These are phyloP conservation scores for Anas platyrhynchos DNA, from an alignment of 2,113 vertebrate genomes.

Conservation along the genomic window DNA sequence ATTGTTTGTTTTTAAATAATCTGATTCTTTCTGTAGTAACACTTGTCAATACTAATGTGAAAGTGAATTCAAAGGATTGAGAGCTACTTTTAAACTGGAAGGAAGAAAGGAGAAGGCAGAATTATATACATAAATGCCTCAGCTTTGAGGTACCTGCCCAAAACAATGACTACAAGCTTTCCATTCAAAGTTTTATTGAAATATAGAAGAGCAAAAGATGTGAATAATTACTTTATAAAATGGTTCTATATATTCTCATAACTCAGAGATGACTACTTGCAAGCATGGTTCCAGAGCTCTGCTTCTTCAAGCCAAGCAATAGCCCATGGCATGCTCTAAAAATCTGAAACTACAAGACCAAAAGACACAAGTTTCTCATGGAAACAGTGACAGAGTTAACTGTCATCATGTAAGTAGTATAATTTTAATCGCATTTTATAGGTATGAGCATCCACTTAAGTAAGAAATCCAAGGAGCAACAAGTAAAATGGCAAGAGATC, in stretches of 20 bases:
- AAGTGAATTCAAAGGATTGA: background rate
- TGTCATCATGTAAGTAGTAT: conserved; percentile 13
- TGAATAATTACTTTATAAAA: background rate
- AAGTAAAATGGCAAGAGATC: conserved; percentile 36
- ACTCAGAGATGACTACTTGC: background rate
- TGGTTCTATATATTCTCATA: background rate
- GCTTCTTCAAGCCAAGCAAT: conserved; percentile 5
- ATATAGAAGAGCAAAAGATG: background rate
- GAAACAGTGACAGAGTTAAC: conserved; percentile 53
- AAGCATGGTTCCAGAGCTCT: background rate
- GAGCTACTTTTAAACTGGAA: background rate
- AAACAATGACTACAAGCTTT: background rate
- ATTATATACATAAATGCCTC: background rate
- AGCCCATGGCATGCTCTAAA: background rate
- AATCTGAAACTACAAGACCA: conserved; percentile 1
- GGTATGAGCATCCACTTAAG: background rate
- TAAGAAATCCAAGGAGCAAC: conserved; percentile 16
- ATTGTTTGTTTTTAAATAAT: background rate
- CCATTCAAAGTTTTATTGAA: background rate
- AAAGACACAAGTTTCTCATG: background rate
- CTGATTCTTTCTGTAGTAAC: background rate
- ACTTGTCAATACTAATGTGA: background rate
- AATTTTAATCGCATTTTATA: conserved; percentile 44
- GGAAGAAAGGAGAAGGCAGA: background rate
- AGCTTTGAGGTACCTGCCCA: background rate